phyloP scores from a whole-genome alignment of 2,113 vertebrate genomes.

The Xenopus borealis region DNA sequence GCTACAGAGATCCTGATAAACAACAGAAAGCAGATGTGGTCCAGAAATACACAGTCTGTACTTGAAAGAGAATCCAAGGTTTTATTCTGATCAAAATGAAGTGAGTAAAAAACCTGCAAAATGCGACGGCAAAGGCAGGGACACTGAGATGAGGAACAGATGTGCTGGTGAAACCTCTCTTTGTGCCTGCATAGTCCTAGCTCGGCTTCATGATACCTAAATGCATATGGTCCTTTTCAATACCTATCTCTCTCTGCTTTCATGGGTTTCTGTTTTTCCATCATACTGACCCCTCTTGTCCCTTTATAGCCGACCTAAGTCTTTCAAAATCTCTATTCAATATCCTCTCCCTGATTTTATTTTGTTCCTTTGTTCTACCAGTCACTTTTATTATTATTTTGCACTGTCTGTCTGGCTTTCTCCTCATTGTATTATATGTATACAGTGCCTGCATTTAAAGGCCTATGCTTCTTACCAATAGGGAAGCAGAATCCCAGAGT shows the following conservation, averaged over 20 bases:
- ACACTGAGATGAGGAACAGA: neutral
- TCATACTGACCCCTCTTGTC: neutral
- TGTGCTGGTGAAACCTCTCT: neutral
- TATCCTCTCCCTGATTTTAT: too few species aligned
- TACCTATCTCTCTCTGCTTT: neutral
- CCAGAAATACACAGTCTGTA: slow-evolving; percentile 14
- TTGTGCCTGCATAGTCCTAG: neutral
- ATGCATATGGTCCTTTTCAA: neutral
- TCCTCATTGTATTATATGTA: too few species aligned
- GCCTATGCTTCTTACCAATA: too few species aligned
- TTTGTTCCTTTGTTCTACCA: too few species aligned
- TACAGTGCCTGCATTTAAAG: too few species aligned
- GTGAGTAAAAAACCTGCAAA: slow-evolving; percentile 5
- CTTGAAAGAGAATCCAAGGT: slow-evolving; percentile 23
- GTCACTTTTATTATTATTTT: too few species aligned
- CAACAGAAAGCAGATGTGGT: slow-evolving; percentile 21
- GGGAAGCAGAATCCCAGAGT: too few species aligned
- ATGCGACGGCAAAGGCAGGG: neutral
- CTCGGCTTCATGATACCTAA: neutral
- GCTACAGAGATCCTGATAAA: slow-evolving; percentile 9
- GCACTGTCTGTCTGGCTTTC: too few species aligned
- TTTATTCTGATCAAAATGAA: slow-evolving; percentile 26
- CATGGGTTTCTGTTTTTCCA: neutral
- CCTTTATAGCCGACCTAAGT: neutral
- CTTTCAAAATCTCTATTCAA: too few species aligned